Base-by-base conservation (phyloP, 2,797 vertebrate species). In the Cuculus canorus region DNA sequence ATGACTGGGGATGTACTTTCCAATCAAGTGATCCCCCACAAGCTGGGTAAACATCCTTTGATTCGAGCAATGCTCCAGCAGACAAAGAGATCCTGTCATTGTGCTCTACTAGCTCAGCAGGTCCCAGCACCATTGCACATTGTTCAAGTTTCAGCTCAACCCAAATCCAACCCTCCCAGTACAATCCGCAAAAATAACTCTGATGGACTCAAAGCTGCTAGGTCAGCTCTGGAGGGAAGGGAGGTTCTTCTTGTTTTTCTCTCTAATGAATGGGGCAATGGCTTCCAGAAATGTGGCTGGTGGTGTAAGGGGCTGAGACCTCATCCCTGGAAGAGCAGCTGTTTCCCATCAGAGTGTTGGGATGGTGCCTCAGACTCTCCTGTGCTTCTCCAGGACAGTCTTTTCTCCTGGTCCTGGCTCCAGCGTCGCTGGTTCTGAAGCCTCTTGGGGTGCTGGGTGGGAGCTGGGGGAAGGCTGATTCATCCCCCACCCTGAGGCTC, bases 11-110 rank as follows among this genome's bases (percentile, higher is more conserved):
- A 35, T 77, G 86, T 35, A 28, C 70, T 85, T 92, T 65, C 77
- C 86, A 64, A 47, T 90, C 92, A 92, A 87, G 90, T 87, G 90
- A 94, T 82, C 75, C 60, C 70, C 71, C 76, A 23, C 78, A 57
- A 48, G 86, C 78, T 82, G 86, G 37, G 35, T 48, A 64, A 94
- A 88, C 77, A 92, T 30, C 71, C 78, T 92, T 77, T 82, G 83
- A 28, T 28, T 53, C 0, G 10, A 81, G 88, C 73, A 60, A 7
- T 33, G n/a, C 60, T 83, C 73, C 60, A 56, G 60, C 75, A 90
- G 47, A 91, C 90, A 89, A 52, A 69, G 86, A 48, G 90, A 43
- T 41, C 50, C 63, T 86, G 54, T 82, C 60, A 5, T 30, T 72
- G 92, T 87, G 64, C 92, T 60, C 18, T 2, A 11, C 56, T 0